Conservation (phyloP, 2,888 invertebrate genomes). For the Lepidocyrtinus sp. region DNA sequence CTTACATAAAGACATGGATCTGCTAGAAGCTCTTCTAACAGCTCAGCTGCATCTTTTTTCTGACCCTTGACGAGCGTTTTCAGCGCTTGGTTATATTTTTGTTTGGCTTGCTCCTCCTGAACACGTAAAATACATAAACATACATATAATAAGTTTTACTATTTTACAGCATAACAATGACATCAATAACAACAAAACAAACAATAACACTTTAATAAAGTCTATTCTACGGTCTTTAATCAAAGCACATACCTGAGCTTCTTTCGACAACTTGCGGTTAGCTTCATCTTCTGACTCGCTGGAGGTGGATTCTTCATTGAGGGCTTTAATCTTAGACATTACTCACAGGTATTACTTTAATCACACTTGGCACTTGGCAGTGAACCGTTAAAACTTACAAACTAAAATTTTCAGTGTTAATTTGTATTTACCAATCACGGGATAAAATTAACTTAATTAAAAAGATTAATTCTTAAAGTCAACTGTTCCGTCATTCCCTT, state of each 20-base stretch:
- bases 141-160: not conserved
- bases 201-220: not conserved
- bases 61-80: slow-evolving; percentile 80
- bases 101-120: slow-evolving; percentile 86
- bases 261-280: slow-evolving; percentile 76
- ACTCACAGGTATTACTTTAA: no score
- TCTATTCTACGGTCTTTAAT: not conserved
- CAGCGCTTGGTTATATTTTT: slow-evolving; percentile 85
- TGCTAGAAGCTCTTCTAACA: slow-evolving; percentile 78
- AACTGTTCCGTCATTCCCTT: no score
- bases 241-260: slow-evolving; percentile 72
- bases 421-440: no score
- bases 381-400: slow-evolving; percentile 11
- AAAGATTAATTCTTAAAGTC: no score
- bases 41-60: slow-evolving; percentile 79
- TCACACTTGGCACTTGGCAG: no score
- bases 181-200: not conserved
- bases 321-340: slow-evolving; percentile 76
- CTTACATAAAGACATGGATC: slow-evolving; percentile 71
- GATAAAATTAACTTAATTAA: no score
- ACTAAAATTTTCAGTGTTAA: no score
- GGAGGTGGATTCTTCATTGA: slow-evolving; percentile 77
- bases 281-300: slow-evolving; percentile 76
- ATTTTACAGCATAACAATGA: slow-evolving; percentile 14
- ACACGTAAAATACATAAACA: slow-evolving; percentile 58